Evolutionary conservation across 2,797 vertebrate species (phyloP), one percentile per base, ranked within the genome.

Genomic region (Oceanodroma leucorhoa): DNA sequence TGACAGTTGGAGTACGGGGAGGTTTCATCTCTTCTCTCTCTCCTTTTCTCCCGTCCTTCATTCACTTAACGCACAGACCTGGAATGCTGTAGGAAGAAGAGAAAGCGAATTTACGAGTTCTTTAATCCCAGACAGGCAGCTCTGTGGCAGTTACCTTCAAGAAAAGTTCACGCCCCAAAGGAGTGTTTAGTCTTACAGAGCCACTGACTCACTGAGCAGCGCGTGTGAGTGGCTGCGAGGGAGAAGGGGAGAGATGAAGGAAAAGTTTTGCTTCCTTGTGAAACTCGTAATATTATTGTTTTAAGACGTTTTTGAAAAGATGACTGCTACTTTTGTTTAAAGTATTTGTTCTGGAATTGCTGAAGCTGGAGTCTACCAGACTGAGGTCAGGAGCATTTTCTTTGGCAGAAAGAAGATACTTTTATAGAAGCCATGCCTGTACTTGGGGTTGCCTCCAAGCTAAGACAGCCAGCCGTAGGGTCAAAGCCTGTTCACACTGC

Each of bases 371-470:
- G 95, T 86, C 97, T 97, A 95, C 90, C 85, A 97, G 96, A 95
- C 97, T 97, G 97, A 98, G 97, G 97, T 98, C 98, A 97, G 97
- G 90, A 97, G 97, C 97, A 97, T 98, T 98, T 98, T 98, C 89
- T 97, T 98, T 98, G 97, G 97, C 97, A 98, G 97, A 93, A 92
- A 87, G 95, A 95, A 96, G 96, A 96, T 86, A 96, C 94, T 95
- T 98, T 97, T 97, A 96, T 97, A 97, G 97, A 98, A 98, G 98
- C 96, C 98, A 99, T 99, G 99, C 99, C 99, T 97, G 99, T 99
- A 71, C 98, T 99, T 96, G 99, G 99, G 83, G 98, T 99, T 95
- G 99, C 99, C 96, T 99, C 99, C 96, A 99, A 99, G 97, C 98
- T 98, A 92, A 98, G 99, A 88, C 99, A 98, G 97, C 99, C 99